Base-by-base conservation (phyloP, 2,888 invertebrate species). In the Amblyjoppa proteus region DNA sequence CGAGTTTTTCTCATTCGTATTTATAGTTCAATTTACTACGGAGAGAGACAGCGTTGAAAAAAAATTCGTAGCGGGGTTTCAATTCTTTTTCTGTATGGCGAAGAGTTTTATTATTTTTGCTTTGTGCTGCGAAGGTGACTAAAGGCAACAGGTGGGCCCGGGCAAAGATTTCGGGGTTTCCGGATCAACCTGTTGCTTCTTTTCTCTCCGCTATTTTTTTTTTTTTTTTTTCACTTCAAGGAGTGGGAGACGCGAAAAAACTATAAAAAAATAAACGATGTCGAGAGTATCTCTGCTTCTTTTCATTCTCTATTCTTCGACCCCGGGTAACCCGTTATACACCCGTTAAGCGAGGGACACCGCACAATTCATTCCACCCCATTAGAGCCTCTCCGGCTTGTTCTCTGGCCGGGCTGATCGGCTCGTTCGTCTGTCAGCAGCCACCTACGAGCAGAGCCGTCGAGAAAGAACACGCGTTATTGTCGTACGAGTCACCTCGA, bases 71-170 rank as follows among this genome's bases (percentile, higher is more conserved):
- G 9, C 56, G 25, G 25, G 11, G 1, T 28, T 28, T 58, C 28
- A 9, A 13, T 28, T 28, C 25, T 58, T 20, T 11, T 20, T 20
- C 2, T 41, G 41, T 13, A n/a, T 20, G 20, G 71, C 5, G 38
- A 13, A 13, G 38, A 5, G 25, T 28, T 71, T 53, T 20, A 20
- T 38, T 49, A 31, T 7, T 58, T 45, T 7, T 69, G 38, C 45
- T 16, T 45, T 70, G 28, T 20, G 2, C 11, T 13, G 31, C 70
- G 53, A 31, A n/a, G 41, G 31, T 51, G 61, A 88, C 86, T 73
- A 86, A 87, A 16, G 85, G 88, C 89, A 90, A 91, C 91, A 91
- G 89, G 90, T 91, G 91, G 90, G 88, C 84, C 87, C 91, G 91
- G 90, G 88, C 84, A 87, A 68, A 81, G 66, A 49, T 51, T 83